Evolutionary conservation across 2,888 invertebrate genomes (phyloP).

Genomic region (Troides helena): DNA sequence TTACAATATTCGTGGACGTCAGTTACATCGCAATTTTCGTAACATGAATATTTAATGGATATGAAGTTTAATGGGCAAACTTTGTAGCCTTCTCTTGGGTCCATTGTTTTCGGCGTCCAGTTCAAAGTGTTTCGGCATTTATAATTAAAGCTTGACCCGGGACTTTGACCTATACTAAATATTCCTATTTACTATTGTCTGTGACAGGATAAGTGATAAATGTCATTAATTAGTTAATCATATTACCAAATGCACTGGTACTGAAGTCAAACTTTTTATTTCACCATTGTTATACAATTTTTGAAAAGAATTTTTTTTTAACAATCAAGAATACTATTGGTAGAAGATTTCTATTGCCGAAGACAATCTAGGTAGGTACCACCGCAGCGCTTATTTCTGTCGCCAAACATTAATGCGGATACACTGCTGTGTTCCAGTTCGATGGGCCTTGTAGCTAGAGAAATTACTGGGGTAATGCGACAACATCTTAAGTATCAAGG

Average conservation of each 20-base stretch:
- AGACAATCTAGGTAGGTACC: too few relatives aligned
- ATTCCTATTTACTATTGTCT: background rate
- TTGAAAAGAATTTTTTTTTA: too few relatives aligned
- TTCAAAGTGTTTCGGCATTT: constrained; percentile 19
- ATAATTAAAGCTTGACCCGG: constrained; percentile 9
- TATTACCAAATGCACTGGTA: background rate
- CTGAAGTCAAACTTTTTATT: too few relatives aligned
- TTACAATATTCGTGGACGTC: background rate
- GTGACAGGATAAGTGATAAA: background rate
- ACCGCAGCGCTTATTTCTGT: too few relatives aligned
- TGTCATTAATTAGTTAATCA: background rate
- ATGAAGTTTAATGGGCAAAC: constrained; percentile 11
- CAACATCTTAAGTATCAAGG: too few relatives aligned
- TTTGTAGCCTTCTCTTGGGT: constrained; percentile 10
- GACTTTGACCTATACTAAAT: background rate
- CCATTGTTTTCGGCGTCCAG: constrained; percentile 19
- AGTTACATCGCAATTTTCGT: constrained; percentile 14
- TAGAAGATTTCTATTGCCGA: too few relatives aligned
- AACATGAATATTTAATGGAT: constrained; percentile 17
- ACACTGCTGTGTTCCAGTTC: too few relatives aligned
- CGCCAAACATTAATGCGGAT: too few relatives aligned
- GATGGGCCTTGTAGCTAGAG: too few relatives aligned
- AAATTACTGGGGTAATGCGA: too few relatives aligned
- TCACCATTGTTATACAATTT: too few relatives aligned
- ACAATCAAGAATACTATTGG: too few relatives aligned